phyloP scores from a whole-genome alignment of 2,113 vertebrate genomes.

The Glaucidium brasilianum region DNA sequence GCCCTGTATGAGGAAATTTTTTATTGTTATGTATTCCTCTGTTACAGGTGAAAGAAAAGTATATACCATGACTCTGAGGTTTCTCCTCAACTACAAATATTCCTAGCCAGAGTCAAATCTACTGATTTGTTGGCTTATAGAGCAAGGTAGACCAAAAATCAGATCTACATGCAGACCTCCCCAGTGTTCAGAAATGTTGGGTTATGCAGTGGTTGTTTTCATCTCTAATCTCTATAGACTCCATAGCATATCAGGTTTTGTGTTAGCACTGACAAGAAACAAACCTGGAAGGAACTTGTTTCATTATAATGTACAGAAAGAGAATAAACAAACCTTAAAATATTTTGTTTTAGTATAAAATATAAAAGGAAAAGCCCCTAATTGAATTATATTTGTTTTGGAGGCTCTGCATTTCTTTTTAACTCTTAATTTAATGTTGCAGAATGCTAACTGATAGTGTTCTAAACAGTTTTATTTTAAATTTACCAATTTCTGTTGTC shows the following conservation, averaged over 20 bases:
- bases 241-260: rapidly evolving
- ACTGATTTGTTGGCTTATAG: background rate
- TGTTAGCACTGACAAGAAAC: background rate
- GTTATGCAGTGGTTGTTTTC: background rate
- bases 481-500: background rate
- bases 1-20: background rate
- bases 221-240: background rate
- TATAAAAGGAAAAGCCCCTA: background rate
- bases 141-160: background rate
- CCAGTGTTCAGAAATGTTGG: background rate
- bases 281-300: background rate
- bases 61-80: background rate
- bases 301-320: background rate
- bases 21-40: background rate
- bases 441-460: background rate
- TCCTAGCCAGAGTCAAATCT: background rate
- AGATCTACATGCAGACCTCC: background rate
- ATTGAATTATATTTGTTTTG: background rate
- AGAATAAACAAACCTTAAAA: background rate
- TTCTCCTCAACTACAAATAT: background rate
- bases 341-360: background rate
- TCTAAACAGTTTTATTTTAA: background rate
- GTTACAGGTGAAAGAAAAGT: background rate
- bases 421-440: background rate
- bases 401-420: background rate